Conservation (phyloP, 2,113 vertebrate species). For the Panthera uncia region DNA sequence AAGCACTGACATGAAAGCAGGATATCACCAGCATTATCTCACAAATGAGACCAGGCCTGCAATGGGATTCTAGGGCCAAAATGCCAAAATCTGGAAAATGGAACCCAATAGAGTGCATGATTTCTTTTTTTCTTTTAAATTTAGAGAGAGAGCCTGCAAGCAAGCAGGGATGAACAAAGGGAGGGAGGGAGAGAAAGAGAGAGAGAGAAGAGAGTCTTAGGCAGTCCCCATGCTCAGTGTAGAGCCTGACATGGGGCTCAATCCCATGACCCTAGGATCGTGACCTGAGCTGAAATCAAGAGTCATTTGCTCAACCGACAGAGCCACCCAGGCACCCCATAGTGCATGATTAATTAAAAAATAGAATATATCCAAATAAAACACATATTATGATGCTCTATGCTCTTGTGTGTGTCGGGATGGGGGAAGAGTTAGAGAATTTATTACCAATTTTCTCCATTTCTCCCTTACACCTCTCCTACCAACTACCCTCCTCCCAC, state of each 20-base stretch:
- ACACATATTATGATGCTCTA: neutral
- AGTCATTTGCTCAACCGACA: too few species aligned
- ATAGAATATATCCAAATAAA: neutral
- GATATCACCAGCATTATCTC: neutral
- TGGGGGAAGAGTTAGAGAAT: neutral
- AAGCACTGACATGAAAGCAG: neutral
- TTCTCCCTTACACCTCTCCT: neutral
- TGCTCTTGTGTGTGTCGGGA: neutral
- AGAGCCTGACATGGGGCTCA: too few species aligned
- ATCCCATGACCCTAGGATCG: too few species aligned
- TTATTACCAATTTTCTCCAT: neutral
- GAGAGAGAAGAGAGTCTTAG: too few species aligned
- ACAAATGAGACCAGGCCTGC: conserved; percentile 5
- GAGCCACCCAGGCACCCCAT: too few species aligned
- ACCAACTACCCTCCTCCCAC: neutral
- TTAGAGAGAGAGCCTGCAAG: too few species aligned
- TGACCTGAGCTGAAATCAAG: too few species aligned
- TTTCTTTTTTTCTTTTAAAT: too few species aligned
- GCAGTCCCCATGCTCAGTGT: too few species aligned
- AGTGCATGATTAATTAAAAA: neutral
- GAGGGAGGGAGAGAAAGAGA: too few species aligned
- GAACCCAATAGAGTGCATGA: neutral
- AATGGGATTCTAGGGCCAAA: neutral
- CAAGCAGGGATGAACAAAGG: too few species aligned
- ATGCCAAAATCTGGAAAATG: neutral